Base-by-base conservation (phyloP, 2,888 invertebrate genomes). In the Ernsta delagoae region DNA sequence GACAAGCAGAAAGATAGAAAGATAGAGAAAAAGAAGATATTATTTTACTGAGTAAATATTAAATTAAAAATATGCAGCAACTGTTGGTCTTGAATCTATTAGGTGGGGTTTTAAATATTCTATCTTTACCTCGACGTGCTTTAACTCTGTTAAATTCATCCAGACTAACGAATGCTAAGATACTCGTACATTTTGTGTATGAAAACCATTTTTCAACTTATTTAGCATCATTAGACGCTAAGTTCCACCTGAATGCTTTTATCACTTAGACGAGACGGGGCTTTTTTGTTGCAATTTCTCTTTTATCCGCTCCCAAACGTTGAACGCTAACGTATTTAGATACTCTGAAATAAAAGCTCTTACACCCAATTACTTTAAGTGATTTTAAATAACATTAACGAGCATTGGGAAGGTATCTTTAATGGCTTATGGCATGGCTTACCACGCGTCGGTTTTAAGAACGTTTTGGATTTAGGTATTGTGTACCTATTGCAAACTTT, bases 251-350 rank as follows among this genome's bases (percentile, higher is more conserved):
- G 50, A 53, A 8, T 62, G 50, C 61, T n/a, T 61, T 62, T 50
- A 62, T 62, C 61, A 62, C 61, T 62, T 62, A 62, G 36, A 57
- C 50, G 36, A 79, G 82, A 80, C 86, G 84, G 84, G 78, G 84
- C 87, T 76, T 87, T 88, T 88, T 88, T 88, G 78, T 80, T 71
- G 72, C 70, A 81, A 83, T 88, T 88, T 88, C 88, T 88, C 88
- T 87, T 87, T 85, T 84, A 84, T 74, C 71, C 73, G 70, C 74
- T 74, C 65, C 61, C 63, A 71, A 61, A 61, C 45, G 34, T 60
- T 45, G 61, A 48, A n/a, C 61, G 34, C 34, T 61, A 61, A 48
- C 48, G 48, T 48, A 34, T 48, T 61, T 48, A 45, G 43, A 45
- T 60, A 48, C 48, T 36, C 31, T n/a, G 48, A 61, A 61, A 61